A percentile compares a stretch with the other conserved stretches of the same genome.
Conservation (phyloP, 2,113 vertebrate species). For the Toxostoma redivivum region DNA sequence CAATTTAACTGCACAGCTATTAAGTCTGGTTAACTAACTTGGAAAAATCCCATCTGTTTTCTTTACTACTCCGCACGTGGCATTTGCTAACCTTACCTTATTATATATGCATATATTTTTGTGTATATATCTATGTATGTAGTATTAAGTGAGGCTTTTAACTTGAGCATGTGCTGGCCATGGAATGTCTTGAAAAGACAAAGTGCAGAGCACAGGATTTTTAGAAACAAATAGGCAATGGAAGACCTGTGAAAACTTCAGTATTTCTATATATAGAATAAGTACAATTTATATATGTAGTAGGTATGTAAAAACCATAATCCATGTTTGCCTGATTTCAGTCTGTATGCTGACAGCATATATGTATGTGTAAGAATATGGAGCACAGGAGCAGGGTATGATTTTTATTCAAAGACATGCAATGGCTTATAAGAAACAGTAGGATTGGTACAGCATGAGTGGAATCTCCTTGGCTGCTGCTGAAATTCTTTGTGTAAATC, state of each 20-base stretch:
- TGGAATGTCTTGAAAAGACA: neutral
- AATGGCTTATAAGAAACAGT: neutral
- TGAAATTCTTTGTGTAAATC: neutral
- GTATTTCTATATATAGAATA: neutral
- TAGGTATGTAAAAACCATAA: neutral
- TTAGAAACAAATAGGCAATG: neutral
- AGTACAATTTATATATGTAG: neutral
- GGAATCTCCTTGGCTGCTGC: neutral
- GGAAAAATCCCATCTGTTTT: neutral
- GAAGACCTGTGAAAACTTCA: neutral
- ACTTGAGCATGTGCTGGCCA: rapidly evolving
- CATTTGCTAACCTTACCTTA: neutral
- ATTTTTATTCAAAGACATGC: neutral
- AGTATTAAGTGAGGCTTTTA: neutral
- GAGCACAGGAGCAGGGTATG: neutral
- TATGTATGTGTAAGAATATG: neutral
- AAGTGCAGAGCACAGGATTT: neutral
- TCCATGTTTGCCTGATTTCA: neutral
- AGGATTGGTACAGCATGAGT: neutral
- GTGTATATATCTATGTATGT: neutral
- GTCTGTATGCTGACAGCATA: neutral
- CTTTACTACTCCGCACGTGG: neutral
- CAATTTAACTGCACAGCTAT: neutral
- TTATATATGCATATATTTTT: neutral
- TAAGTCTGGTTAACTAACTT: neutral